Conservation (phyloP, 2,888 invertebrate species). For the Calameuta pallipes region DNA sequence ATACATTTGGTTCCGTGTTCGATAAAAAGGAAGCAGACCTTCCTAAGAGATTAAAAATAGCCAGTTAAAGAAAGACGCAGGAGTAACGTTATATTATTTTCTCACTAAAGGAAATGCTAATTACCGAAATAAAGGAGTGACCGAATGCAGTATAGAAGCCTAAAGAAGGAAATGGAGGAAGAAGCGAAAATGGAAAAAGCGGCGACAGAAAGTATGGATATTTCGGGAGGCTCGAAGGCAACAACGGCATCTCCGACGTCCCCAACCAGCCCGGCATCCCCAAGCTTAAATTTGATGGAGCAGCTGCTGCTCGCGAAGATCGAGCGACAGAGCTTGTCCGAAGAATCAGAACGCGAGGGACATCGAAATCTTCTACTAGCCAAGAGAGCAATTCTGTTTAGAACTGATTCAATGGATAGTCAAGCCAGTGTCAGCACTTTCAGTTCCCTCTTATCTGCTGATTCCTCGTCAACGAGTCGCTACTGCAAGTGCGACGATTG, state of each 20-base stretch:
- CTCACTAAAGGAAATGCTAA: background rate
- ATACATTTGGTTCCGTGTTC: background rate
- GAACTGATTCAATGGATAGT: conserved; percentile 81
- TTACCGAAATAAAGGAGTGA: background rate
- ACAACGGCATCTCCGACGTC: conserved; percentile 49
- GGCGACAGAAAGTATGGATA: background rate
- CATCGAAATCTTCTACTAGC: conserved; percentile 57
- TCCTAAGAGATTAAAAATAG: background rate
- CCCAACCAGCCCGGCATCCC: conserved; percentile 69
- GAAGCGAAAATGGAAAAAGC: conserved; percentile 11
- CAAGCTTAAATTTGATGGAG: conserved; percentile 75
- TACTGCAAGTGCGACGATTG: conserved; percentile 88
- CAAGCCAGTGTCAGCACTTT: conserved; percentile 72
- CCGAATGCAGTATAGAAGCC: background rate
- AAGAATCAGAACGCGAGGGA: conserved; percentile 37
- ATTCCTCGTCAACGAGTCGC: conserved; percentile 75
- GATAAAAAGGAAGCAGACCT: background rate
- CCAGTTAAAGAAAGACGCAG: background rate
- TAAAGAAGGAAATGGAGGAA: conserved; percentile 7
- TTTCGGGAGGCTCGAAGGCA: background rate
- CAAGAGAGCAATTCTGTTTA: conserved; percentile 67
- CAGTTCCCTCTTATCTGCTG: conserved; percentile 74
- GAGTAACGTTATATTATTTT: background rate
- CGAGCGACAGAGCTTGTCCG: conserved; percentile 72
- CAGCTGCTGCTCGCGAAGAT: conserved; percentile 84